phyloP scores from a whole-genome alignment of 2,888 invertebrate species.

The Rhingia campestris region DNA sequence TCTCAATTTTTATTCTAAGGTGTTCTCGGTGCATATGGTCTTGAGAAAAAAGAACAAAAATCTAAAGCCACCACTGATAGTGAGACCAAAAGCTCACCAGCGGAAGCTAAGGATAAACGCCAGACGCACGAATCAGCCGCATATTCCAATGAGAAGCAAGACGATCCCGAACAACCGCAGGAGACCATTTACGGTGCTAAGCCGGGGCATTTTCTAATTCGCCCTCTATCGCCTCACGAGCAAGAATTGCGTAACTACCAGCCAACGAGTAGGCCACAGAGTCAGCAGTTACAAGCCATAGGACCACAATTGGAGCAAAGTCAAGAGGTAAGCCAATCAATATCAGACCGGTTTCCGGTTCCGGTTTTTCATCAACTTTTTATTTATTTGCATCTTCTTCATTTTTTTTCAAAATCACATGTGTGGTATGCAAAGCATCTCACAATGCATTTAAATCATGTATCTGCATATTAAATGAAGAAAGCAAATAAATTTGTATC shows the following conservation, averaged over 20 bases:
- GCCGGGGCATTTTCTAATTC: constrained; percentile 81
- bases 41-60: constrained; percentile 74
- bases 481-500: neutral
- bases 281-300: constrained; percentile 75
- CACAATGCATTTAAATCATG: constrained; percentile 14
- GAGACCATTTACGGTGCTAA: constrained; percentile 81
- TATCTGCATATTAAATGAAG: constrained; percentile 3
- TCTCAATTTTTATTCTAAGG: constrained; percentile 68
- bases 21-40: constrained; percentile 74
- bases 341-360: constrained; percentile 44
- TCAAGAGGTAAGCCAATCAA: constrained; percentile 79
- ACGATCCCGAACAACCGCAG: constrained; percentile 81
- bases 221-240: constrained; percentile 80
- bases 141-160: constrained; percentile 79
- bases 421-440: neutral
- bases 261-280: constrained; percentile 79
- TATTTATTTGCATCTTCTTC: constrained; percentile 11
- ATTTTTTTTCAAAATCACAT: neutral
- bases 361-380: constrained; percentile 16
- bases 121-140: constrained; percentile 80
- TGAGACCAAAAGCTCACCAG: constrained; percentile 57
- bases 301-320: constrained; percentile 79
- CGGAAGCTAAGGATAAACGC: constrained; percentile 80
- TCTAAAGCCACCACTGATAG: constrained; percentile 75
- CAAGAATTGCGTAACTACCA: constrained; percentile 81